Evolutionary conservation across 2,888 invertebrate species (phyloP).

Genomic region (Erynnis tages): DNA sequence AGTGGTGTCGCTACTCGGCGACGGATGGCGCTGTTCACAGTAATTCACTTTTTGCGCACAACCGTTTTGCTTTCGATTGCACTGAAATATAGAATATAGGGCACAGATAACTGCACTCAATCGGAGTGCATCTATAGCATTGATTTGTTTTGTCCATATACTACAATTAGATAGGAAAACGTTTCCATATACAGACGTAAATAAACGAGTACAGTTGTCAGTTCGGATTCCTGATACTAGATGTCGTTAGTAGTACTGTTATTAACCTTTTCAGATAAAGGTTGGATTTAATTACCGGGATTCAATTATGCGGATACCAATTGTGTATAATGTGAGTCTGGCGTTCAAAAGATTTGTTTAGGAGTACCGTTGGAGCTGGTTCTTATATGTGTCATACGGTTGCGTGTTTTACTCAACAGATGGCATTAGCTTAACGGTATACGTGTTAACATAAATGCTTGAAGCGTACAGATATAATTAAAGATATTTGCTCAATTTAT

Average conservation of each 20-base stretch:
- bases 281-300: conserved; percentile 20
- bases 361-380: conserved; percentile 49
- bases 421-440: conserved; percentile 45
- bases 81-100: conserved; percentile 39
- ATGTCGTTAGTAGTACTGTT: conserved; percentile 39
- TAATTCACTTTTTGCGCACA: conserved; percentile 25
- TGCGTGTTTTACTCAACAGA: conserved; percentile 52
- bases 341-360: conserved; percentile 41
- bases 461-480: background rate
- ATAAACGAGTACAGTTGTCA: conserved; percentile 29
- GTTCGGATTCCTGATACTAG: conserved; percentile 41
- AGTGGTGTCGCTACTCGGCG: conserved; percentile 53
- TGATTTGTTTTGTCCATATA: conserved; percentile 35
- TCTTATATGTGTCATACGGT: conserved; percentile 47
- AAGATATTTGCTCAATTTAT: conserved; percentile 3
- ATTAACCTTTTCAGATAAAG: conserved; percentile 25
- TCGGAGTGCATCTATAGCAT: conserved; percentile 31
- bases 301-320: conserved; percentile 18
- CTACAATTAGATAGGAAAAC: conserved; percentile 6
- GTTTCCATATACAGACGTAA: conserved; percentile 9
- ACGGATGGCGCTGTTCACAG: conserved; percentile 58
- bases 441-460: background rate
- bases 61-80: conserved; percentile 31
- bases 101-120: conserved; percentile 40
- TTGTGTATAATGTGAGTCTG: background rate